These are phyloP conservation scores for Gallinago solitaria DNA, from an alignment of 2,797 vertebrate genomes.

Conservation along the genomic window DNA sequence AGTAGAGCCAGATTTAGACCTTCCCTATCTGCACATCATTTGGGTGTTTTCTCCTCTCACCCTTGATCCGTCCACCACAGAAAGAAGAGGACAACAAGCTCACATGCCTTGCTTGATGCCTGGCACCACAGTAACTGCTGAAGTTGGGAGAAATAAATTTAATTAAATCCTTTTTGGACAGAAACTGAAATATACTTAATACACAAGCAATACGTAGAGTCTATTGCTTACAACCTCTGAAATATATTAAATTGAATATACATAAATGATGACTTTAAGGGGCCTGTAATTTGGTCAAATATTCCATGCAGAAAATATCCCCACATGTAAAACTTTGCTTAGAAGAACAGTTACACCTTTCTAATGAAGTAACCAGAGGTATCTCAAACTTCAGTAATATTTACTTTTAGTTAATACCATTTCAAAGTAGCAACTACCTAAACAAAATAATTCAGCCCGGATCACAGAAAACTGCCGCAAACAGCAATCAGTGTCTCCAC, in stretches of 20 bases:
- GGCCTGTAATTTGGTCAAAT: not conserved
- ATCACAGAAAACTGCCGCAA: not conserved
- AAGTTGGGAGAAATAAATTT: not conserved
- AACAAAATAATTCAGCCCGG: not conserved
- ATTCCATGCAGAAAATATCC: not conserved
- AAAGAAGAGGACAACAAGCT: not conserved
- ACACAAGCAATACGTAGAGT: not conserved
- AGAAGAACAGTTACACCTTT: not conserved
- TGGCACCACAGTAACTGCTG: not conserved
- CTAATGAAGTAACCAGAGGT: not conserved
- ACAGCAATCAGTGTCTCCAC: not conserved
- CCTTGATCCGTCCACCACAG: not conserved
- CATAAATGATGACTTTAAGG: not conserved
- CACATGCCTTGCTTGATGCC: not conserved
- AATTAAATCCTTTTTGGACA: not conserved
- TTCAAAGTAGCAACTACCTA: not conserved
- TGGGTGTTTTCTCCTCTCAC: not conserved
- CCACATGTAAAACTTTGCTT: not conserved
- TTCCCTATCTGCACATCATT: not conserved
- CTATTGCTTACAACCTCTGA: not conserved
- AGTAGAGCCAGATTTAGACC: not conserved
- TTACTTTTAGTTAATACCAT: not conserved
- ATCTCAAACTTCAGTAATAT: not conserved
- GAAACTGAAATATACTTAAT: not conserved
- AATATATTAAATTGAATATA: not conserved